A percentile compares a stretch with the other conserved stretches of the same genome.
phyloP scores from a whole-genome alignment of 2,797 vertebrate genomes.

The Eospalax fontanierii region DNA sequence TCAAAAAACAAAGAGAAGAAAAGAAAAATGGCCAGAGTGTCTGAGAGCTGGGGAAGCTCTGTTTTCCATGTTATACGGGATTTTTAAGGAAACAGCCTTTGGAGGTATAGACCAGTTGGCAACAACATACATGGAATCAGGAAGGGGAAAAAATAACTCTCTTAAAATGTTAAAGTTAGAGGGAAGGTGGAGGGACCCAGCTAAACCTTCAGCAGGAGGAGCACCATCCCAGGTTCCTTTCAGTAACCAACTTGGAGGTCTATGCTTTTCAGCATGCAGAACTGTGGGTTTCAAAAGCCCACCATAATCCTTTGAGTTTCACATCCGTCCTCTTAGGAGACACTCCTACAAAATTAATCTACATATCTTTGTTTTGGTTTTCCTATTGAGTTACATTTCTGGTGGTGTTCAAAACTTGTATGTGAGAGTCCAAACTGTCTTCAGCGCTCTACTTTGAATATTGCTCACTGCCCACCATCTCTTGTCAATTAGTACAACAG shows the following conservation, averaged over 20 bases:
- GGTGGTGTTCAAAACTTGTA: conserved; percentile 5
- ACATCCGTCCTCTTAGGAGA: background rate
- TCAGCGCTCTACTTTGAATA: background rate
- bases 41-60: background rate
- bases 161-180: background rate
- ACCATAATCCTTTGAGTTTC: background rate
- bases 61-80: background rate
- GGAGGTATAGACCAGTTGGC: background rate
- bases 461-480: background rate
- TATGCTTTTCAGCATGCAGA: background rate
- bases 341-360: conserved; percentile 6
- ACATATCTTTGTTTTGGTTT: background rate
- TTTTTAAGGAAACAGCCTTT: background rate
- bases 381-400: background rate
- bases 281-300: background rate
- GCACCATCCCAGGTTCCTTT: background rate
- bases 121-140: background rate
- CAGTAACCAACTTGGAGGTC: background rate
- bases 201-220: background rate
- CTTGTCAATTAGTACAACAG: background rate
- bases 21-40: background rate
- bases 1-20: background rate
- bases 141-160: background rate
- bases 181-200: background rate
- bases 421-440: background rate